Conservation (phyloP, 2,797 vertebrate species). For the Hyperoplus immaculatus region DNA sequence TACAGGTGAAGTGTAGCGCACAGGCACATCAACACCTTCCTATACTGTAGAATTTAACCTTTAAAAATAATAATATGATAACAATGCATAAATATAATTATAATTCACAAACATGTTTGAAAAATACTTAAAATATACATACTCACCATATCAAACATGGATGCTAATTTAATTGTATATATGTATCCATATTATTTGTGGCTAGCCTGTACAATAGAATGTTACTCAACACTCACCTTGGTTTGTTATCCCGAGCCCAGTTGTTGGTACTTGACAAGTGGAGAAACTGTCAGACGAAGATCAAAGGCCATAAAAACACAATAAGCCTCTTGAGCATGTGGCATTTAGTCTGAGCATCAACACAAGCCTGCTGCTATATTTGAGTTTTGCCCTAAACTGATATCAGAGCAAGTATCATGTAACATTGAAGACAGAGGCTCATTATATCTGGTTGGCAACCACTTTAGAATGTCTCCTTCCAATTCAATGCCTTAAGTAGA, state of each 20-base stretch:
- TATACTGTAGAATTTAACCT: neutral
- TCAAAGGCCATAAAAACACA: conserved; percentile 81
- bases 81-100: conserved; percentile 2
- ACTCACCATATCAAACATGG: conserved; percentile 51
- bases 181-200: conserved; percentile 46
- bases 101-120: neutral
- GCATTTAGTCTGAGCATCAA: conserved; percentile 71
- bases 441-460: conserved; percentile 76
- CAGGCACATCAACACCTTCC: neutral
- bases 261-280: conserved; percentile 74
- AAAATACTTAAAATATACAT: conserved; percentile 15
- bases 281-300: conserved; percentile 69
- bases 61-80: neutral
- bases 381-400: conserved; percentile 84
- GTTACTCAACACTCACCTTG: conserved; percentile 68
- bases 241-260: conserved; percentile 65
- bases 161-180: conserved; percentile 28
- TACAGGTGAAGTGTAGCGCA: neutral
- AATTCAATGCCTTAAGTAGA: conserved; percentile 58
- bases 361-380: conserved; percentile 77
- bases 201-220: conserved; percentile 44
- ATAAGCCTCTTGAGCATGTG: conserved; percentile 79
- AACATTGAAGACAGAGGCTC: conserved; percentile 75
- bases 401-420: conserved; percentile 66
- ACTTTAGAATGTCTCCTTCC: conserved; percentile 76